Evolutionary conservation across 2,888 invertebrate species (phyloP), one percentile per base, ranked within the genome.

Genomic region (Tetropium fuscum): DNA sequence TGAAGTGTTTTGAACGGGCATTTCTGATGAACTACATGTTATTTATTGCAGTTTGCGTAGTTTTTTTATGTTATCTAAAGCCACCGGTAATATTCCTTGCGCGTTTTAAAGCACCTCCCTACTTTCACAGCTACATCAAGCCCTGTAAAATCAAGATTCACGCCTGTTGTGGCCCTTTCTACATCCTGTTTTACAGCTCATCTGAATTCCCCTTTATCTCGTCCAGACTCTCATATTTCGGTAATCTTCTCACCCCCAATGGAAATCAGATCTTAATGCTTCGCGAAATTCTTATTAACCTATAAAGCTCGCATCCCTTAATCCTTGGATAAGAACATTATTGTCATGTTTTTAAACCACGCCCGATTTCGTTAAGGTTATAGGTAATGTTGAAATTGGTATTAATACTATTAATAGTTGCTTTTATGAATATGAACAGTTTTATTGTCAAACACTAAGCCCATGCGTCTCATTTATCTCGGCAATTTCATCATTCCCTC

Each of bases 191-290:
- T 53, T 45, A 48, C 41, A 48, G 43, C 53, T 19, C 18, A 51
- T 51, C 32, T 45, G 10, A 27, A 22, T 51, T 27, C 34, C 36
- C 27, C 43, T 49, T 48, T 56, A 45, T 56, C 34, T 54, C 53
- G 40, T 59, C 47, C 43, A 55, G 40, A 40, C 40, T 55, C 53
- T 59, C 20, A 43, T 43, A 20, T 43, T 43, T 20, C 4, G 22
- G 11, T 45, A 16, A 7, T 27, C 30, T 18, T 32, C 45, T 15
- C n/a, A 16, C 4, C n/a, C 16, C 16, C 32, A 30, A 6, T 45
- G 18, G 32, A 45, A 25, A 27, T 16, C 30, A 27, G 18, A 45
- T 45, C 32, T 32, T 30, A 20, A 45, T 18, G 27, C 25, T 44
- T 44, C 13, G 25, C 15, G 8, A 32, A 11, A 32, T 32, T 32